Percentiles rank a stretch among this genome's conserved stretches.
phyloP scores from a whole-genome alignment of 2,888 invertebrate species.

The Acronicta leporina region DNA sequence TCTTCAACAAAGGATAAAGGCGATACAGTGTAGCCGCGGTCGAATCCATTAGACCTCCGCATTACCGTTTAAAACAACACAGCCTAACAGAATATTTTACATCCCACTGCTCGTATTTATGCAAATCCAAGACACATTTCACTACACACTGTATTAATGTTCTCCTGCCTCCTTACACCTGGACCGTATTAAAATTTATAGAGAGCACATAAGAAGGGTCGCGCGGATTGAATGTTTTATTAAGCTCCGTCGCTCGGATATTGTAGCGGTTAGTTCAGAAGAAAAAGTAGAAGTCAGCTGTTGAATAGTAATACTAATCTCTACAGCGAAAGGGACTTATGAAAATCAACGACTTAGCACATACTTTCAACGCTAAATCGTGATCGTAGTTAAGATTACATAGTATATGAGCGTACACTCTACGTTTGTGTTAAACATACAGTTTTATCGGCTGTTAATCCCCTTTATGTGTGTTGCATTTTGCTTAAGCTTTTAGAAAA shows the following conservation, averaged over 20 bases:
- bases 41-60: constrained; percentile 45
- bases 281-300: constrained; percentile 20
- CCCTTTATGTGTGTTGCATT: constrained; percentile 24
- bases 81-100: constrained; percentile 51
- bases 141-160: constrained; percentile 50
- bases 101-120: constrained; percentile 54
- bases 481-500: constrained; percentile 23
- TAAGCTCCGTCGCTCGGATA: constrained; percentile 36
- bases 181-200: constrained; percentile 61
- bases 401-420: constrained; percentile 3
- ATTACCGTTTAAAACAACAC: constrained; percentile 48
- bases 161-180: constrained; percentile 53
- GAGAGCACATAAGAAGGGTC: constrained; percentile 56
- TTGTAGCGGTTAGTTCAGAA: constrained; percentile 31
- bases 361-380: constrained; percentile 31
- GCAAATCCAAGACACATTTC: constrained; percentile 57
- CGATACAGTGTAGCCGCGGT: constrained; percentile 31
- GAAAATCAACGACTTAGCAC: constrained; percentile 27
- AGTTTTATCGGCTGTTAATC: constrained; percentile 23
- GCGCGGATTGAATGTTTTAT: constrained; percentile 61
- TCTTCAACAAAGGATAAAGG: constrained; percentile 34
- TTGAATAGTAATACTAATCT: constrained; percentile 55
- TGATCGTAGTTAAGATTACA: constrained; percentile 33
- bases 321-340: constrained; percentile 42
- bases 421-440: constrained; percentile 28